Base-by-base conservation (phyloP, 2,797 vertebrate genomes). In the Scolopax bukidnonensis region DNA sequence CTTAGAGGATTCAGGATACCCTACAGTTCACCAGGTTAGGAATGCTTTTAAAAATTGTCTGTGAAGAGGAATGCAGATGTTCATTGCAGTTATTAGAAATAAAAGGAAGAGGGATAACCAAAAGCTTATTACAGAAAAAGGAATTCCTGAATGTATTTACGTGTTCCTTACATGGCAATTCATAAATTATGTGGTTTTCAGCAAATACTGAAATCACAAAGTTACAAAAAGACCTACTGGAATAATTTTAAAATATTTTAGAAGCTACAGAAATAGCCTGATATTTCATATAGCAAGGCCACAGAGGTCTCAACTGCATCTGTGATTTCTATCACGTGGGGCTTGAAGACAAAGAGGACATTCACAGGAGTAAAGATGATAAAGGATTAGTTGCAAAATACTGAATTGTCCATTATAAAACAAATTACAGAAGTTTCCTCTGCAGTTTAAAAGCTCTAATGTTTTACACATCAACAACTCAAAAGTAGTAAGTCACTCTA, bases 311-410 rank as follows among this genome's bases (percentile, higher is more conserved):
- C 50, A 21, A 71, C 32, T 83, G 25, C 59, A 82, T 85, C 92
- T 92, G 90, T 85, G 57, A 83, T 90, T 87, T 87, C 68, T 65
- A 12, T 92, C 68, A 61, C 28, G 10, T 47, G 48, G 16, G 30
- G 18, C 33, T 56, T 89, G 60, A 94, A 89, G 45, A 94, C 64
- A 94, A 94, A 77, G 15, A 87, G 16, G n/a, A 85, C 33, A 84
- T 87, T 90, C 78, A 83, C 43, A 60, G 36, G 18, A 80, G 48
- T 43, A 83, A 95, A 92, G 63, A 92, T 83, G 86, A 92, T 77
- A 85, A 92, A 87, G 48, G 19, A 76, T 93, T 96, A 50, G 45
- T 75, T 95, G 56, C 53, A 77, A 91, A 93, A 89, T 85, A 45
- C 18, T 83, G 75, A 84, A 85, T 25, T 94, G 51, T 85, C 43